These are phyloP conservation scores for Caenorhabditis inopinata DNA, from an alignment of 1,140 invertebrate species.

Conservation along the genomic window DNA sequence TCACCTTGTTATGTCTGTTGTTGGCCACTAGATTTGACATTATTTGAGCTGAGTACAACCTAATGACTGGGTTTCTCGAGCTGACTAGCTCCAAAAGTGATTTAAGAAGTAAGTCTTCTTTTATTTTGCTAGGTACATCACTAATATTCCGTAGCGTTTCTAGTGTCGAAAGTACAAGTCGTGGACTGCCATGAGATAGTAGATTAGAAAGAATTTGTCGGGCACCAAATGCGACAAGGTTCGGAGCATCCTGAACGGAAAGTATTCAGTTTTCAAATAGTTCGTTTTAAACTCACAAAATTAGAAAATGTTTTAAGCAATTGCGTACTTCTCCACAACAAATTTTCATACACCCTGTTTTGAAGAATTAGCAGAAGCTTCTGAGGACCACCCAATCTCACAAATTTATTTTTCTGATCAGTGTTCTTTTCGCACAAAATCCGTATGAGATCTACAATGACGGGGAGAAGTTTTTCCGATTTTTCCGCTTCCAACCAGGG, in stretches of 20 bases:
- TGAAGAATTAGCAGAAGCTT: neutral
- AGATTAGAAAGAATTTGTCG: neutral
- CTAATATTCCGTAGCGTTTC: neutral
- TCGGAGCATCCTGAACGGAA: neutral
- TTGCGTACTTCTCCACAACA: slow-evolving; percentile 20
- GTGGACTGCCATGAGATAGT: neutral
- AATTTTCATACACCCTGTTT: neutral
- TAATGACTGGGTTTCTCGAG: neutral
- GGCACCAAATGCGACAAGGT: neutral
- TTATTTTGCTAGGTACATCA: neutral
- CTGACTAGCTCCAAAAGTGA: slow-evolving; percentile 18
- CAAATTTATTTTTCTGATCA: slow-evolving; percentile 26
- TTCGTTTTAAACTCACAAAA: neutral
- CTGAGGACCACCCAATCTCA: neutral
- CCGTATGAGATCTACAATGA: slow-evolving; percentile 26
- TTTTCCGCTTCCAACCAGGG: slow-evolving; percentile 1
- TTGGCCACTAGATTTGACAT: slow-evolving; percentile 26
- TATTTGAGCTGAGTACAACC: neutral
- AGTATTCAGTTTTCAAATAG: neutral
- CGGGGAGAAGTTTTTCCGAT: slow-evolving; percentile 32
- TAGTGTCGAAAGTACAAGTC: neutral
- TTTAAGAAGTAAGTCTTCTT: neutral
- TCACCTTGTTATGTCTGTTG: slow-evolving; percentile 11
- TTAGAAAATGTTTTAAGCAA: slow-evolving; percentile 1
- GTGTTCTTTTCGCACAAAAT: slow-evolving; percentile 18